Conservation (phyloP, 2,888 invertebrate genomes). For the Orthonevra nobilis region DNA sequence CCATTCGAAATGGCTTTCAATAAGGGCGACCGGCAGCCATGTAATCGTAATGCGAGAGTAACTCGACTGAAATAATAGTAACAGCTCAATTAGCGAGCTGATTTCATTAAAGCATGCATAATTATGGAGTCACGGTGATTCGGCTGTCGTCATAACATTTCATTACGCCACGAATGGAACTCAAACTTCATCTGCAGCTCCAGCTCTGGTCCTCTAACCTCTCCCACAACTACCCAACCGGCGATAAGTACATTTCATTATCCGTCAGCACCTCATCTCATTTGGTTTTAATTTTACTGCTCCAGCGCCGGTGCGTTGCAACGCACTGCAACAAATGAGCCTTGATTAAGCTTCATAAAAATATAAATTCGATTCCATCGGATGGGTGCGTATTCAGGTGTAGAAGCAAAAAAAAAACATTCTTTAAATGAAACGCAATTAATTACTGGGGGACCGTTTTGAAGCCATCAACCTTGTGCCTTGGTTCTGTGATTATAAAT, state of each 20-base stretch:
- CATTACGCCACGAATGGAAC: slow-evolving; percentile 49
- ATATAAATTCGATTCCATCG: slow-evolving; percentile 15
- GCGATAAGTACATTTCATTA: slow-evolving; percentile 30
- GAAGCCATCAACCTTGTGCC: slow-evolving; percentile 29
- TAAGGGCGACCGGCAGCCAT: no score
- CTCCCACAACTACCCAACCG: not conserved
- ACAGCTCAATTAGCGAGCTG: slow-evolving; percentile 64
- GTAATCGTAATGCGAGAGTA: no score
- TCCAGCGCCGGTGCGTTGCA: not conserved
- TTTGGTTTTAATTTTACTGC: slow-evolving; percentile 64
- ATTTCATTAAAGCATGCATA: slow-evolving; percentile 60
- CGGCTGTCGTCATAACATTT: slow-evolving; percentile 62
- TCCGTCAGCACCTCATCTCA: slow-evolving; percentile 61
- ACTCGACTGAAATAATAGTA: slow-evolving; percentile 61
- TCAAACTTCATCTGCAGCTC: not conserved
- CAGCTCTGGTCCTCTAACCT: slow-evolving; percentile 20
- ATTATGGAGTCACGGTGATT: slow-evolving; percentile 59
- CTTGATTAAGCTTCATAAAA: slow-evolving; percentile 57
- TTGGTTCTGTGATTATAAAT: slow-evolving; percentile 36
- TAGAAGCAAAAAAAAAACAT: slow-evolving; percentile 37
- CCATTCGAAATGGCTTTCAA: no score
- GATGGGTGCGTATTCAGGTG: not conserved
- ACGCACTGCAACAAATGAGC: slow-evolving; percentile 37
- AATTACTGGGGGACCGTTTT: slow-evolving; percentile 44
- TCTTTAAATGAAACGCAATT: slow-evolving; percentile 57